Percentiles rank a stretch among this genome's conserved stretches.
Evolutionary conservation across 35 echinoderm and acorn worm genomes (phyloP).

Genomic region (Heliocidaris tuberculata): DNA sequence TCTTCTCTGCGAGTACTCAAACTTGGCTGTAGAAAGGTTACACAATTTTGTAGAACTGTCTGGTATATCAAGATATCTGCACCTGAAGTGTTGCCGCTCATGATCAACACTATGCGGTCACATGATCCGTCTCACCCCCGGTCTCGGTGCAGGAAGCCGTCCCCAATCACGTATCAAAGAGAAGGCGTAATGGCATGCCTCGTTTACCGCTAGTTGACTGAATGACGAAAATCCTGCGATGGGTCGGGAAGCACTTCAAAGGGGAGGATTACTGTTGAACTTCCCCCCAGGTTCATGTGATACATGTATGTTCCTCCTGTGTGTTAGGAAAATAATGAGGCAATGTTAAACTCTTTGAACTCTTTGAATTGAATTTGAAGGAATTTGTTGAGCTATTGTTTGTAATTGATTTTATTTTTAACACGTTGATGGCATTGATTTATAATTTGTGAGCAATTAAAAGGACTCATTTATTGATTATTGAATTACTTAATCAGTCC

Average conservation of each 20-base stretch:
- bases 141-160: background rate
- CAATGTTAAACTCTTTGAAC: too few relatives aligned
- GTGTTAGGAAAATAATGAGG: background rate
- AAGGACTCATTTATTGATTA: too few relatives aligned
- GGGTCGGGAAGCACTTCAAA: background rate
- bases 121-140: background rate
- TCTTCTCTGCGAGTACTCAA: too few relatives aligned
- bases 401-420: too few relatives aligned
- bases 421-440: too few relatives aligned
- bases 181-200: conserved; percentile 1
- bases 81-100: background rate
- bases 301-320: background rate
- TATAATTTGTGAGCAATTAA: too few relatives aligned
- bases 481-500: too few relatives aligned
- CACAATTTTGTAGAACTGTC: background rate
- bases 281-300: background rate
- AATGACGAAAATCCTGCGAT: conserved; percentile 1
- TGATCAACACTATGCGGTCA: background rate
- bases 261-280: background rate
- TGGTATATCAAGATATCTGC: background rate
- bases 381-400: too few relatives aligned
- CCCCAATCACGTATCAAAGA: background rate
- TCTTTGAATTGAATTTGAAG: too few relatives aligned
- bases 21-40: too few relatives aligned
- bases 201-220: background rate